phyloP scores from a whole-genome alignment of 2,113 vertebrate species.

The Bufo bufo region DNA sequence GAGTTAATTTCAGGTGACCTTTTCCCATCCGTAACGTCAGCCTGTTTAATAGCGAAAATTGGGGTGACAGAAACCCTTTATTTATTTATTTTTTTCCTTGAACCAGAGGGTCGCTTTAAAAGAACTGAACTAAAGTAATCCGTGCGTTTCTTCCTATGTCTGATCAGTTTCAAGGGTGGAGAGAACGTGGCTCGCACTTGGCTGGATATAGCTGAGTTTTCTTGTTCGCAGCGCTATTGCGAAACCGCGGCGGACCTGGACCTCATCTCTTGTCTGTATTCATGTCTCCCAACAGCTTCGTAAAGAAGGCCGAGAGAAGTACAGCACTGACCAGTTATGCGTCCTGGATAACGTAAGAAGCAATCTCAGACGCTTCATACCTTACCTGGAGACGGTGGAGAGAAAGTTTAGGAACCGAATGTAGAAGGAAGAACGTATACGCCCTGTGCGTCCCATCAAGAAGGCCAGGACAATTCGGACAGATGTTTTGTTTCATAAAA shows the following conservation, averaged over 20 bases:
- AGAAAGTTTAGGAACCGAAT: slow-evolving; percentile 70
- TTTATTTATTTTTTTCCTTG: no score
- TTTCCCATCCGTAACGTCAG: no score
- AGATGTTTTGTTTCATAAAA: neutral
- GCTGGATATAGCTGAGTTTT: no score
- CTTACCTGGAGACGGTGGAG: slow-evolving; percentile 85
- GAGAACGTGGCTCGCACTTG: no score
- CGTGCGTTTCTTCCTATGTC: no score
- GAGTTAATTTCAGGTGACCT: no score
- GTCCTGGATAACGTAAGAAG: slow-evolving; percentile 93
- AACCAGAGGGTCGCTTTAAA: no score
- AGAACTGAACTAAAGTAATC: no score
- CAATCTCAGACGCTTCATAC: slow-evolving; percentile 93
- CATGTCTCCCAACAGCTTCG: slow-evolving; percentile 77
- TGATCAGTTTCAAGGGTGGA: no score
- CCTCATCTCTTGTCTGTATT: neutral
- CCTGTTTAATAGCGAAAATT: no score
- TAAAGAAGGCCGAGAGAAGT: slow-evolving; percentile 87
- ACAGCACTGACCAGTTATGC: slow-evolving; percentile 86
- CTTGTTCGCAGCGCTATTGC: no score
- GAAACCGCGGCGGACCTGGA: neutral
- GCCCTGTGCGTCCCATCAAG: neutral
- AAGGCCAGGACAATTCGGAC: neutral
- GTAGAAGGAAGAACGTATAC: neutral
- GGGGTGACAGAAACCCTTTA: no score